Evolutionary conservation across 2,797 vertebrate genomes (phyloP).

Genomic region (Sus cebifrons): DNA sequence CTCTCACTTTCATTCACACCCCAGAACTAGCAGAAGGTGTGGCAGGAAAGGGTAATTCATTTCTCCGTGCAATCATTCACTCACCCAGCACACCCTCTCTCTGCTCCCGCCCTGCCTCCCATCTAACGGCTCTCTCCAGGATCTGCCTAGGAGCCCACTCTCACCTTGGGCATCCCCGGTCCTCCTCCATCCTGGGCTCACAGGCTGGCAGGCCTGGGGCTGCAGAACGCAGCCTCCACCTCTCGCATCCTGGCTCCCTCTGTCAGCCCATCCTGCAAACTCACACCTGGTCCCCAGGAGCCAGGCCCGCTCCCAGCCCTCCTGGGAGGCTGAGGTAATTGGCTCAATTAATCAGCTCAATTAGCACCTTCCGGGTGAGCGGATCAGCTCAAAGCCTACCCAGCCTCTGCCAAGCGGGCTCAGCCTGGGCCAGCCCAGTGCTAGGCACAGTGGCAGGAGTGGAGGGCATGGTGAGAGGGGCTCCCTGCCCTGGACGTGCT

Average conservation of each 20-base stretch:
- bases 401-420: neutral
- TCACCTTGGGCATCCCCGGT: neutral
- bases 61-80: neutral
- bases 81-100: rapidly evolving
- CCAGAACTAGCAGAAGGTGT: conserved; percentile 68
- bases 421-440: neutral
- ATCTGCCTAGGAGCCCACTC: no score
- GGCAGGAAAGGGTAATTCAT: conserved; percentile 31
- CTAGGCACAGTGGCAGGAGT: neutral
- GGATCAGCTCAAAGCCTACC: neutral
- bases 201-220: neutral
- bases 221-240: rapidly evolving
- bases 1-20: conserved; percentile 52
- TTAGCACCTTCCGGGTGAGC: conserved; percentile 79
- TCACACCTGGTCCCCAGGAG: conserved; percentile 69
- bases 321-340: conserved; percentile 77
- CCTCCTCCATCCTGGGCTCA: neutral
- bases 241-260: neutral
- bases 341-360: conserved; percentile 81
- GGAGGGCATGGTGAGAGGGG: neutral
- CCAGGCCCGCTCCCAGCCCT: conserved; percentile 60
- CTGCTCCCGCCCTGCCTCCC: neutral
- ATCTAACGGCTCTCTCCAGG: neutral
- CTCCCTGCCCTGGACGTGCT: neutral
- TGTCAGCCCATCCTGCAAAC: neutral